Evolutionary conservation across 2,888 invertebrate species (phyloP).

Genomic region (Limenitis camilla): DNA sequence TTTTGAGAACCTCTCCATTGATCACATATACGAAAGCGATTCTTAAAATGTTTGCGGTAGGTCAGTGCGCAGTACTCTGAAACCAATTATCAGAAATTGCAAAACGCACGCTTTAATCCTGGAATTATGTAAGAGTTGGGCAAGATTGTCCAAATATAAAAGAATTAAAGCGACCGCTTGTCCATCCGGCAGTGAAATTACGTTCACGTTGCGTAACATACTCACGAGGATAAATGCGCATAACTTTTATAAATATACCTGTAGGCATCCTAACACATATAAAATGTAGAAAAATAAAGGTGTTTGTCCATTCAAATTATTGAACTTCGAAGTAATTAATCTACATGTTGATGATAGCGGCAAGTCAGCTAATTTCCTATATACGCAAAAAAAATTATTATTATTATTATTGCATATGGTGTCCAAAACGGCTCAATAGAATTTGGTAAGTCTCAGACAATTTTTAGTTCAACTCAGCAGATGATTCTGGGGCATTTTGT

Average conservation of each 20-base stretch:
- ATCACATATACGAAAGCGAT: conserved; percentile 16
- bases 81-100: conserved; percentile 60
- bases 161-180: conserved; percentile 46
- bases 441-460: too few relatives aligned
- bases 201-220: conserved; percentile 46
- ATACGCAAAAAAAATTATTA: too few relatives aligned
- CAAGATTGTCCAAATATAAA: conserved; percentile 59
- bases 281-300: too few relatives aligned
- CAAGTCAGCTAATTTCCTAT: too few relatives aligned
- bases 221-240: conserved; percentile 39
- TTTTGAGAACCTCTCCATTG: neutral
- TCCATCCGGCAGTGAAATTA: conserved; percentile 50
- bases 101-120: conserved; percentile 62
- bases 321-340: too few relatives aligned
- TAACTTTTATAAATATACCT: neutral
- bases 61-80: conserved; percentile 45
- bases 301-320: too few relatives aligned
- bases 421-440: too few relatives aligned
- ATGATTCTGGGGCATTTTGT: too few relatives aligned
- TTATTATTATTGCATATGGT: too few relatives aligned
- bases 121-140: conserved; percentile 61
- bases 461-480: too few relatives aligned
- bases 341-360: too few relatives aligned
- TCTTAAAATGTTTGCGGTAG: conserved; percentile 30
- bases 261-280: neutral